Evolutionary conservation across 1,140 invertebrate genomes (phyloP), one percentile per base, ranked within the genome.

Genomic region (Drosophila kikkawai): DNA sequence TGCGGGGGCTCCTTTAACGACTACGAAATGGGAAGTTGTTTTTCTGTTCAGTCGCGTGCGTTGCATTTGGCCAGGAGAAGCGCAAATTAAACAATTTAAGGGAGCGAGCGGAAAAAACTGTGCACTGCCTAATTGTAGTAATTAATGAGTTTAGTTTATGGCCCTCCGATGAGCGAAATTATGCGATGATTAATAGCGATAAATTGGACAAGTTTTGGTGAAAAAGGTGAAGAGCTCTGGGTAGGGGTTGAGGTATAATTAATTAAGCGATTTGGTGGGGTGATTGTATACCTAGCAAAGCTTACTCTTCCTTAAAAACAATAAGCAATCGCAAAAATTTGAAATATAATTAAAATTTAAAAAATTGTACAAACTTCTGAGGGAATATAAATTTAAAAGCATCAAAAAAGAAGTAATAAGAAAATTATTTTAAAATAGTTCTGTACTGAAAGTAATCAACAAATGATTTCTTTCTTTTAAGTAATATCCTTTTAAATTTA

Each of bases 111-210:
- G 61, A 82, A 53, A 50, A 78, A 68, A 80, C 47, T 65, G 47
- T 57, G 51, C 74, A 73, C 58, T 74, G 66, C 73, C 68, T 87
- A 87, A 87, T 87, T 87, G 84, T 82, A 74, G 74, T 88, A 88
- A 87, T 88, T 87, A 87, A 87, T 87, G 80, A 74, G 84, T 74
- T 75, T 80, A 74, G 76, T 74, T 83, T 87, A 77, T 76, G 73
- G 70, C 47, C 36, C 36, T 66, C 51, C 39, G 63, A 80, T 80
- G 82, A 65, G 47, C 12, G 4, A 57, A 71, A 71, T 61, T 39
- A 55, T 26, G 39, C 34, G 36, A 63, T 82, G 69, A 83, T 82
- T 79, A 63, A 82, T 83, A 42, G 70, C 56, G 37, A 36, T 44
- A 61, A 37, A 44, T 36, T 11, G 22, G 17, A 9, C 8, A 19